Conservation (phyloP, 1,140 invertebrate genomes). For the Thaumetopoea pityocampa region DNA sequence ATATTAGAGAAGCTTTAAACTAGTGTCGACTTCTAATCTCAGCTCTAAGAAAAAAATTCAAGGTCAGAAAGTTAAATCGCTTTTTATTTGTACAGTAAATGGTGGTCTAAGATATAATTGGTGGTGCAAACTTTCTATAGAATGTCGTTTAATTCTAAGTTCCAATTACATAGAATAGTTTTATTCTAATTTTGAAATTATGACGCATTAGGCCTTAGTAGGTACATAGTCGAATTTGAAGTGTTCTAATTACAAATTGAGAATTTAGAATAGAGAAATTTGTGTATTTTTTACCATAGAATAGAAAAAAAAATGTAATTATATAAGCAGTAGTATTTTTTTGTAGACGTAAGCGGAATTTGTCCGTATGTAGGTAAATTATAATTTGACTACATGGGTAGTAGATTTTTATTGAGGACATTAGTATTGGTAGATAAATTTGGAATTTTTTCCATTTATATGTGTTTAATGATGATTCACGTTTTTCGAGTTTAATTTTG, state of each 20-base stretch:
- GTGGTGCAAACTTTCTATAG: conserved; percentile 72
- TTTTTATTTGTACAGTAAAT: conserved; percentile 34
- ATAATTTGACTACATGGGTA: conserved; percentile 52
- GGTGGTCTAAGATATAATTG: conserved; percentile 57
- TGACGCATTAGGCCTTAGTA: conserved; percentile 60
- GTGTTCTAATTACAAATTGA: conserved; percentile 13
- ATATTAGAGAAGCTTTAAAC: conserved; percentile 52
- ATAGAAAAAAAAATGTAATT: conserved; percentile 36
- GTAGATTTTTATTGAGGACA: conserved; percentile 36
- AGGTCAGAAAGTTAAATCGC: conserved; percentile 19
- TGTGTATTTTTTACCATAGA: conserved; percentile 40
- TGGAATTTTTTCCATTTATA: conserved; percentile 39
- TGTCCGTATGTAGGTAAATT: conserved; percentile 36
- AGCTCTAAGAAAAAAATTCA: conserved; percentile 20
- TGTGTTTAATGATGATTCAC: conserved; percentile 44
- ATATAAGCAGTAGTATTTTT: conserved; percentile 34
- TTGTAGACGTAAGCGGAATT: conserved; percentile 49
- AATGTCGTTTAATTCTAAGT: conserved; percentile 59
- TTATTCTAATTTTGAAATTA: conserved; percentile 41
- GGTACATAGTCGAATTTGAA: conserved; percentile 31
- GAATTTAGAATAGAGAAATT: conserved; percentile 32
- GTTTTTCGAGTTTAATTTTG: conserved; percentile 50
- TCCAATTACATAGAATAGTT: conserved; percentile 47
- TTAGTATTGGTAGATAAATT: conserved; percentile 36
- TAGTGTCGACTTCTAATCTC: conserved; percentile 22